Percentiles rank a stretch among this genome's conserved stretches.
These are phyloP conservation scores for Cantharis rufa DNA, from an alignment of 2,888 invertebrate genomes.

Conservation along the genomic window DNA sequence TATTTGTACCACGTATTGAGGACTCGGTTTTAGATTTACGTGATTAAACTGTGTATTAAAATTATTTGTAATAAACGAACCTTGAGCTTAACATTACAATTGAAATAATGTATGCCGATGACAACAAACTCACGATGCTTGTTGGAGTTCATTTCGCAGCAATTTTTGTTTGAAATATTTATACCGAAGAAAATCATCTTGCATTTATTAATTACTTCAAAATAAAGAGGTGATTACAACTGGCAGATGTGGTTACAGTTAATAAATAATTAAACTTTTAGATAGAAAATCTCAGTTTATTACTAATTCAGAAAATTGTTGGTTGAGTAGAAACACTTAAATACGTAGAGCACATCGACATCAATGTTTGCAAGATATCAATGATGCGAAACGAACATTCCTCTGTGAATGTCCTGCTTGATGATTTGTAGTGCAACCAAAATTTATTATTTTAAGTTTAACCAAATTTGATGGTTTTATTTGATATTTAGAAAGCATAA, in stretches of 20 bases:
- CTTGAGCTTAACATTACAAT: background rate
- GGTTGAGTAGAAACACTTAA: slow-evolving; percentile 14
- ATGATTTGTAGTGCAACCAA: background rate
- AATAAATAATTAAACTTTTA: background rate
- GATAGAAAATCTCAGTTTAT: background rate
- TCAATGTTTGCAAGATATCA: slow-evolving; percentile 13
- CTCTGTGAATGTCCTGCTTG: background rate
- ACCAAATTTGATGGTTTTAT: background rate
- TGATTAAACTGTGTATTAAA: background rate
- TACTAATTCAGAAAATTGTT: slow-evolving; percentile 16
- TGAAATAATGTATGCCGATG: background rate
- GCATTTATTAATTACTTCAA: background rate
- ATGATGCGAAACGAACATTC: slow-evolving; percentile 12
- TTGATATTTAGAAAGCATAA: background rate
- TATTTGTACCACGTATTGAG: background rate
- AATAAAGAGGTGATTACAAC: background rate
- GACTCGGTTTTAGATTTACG: background rate
- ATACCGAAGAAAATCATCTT: background rate
- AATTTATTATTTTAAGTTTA: background rate
- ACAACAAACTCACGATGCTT: too few relatives aligned
- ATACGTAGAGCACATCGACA: slow-evolving; percentile 17
- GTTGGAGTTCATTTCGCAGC: background rate
- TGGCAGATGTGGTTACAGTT: background rate
- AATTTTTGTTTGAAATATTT: background rate
- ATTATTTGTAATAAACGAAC: background rate